Evolutionary conservation across 2,888 invertebrate genomes (phyloP), one percentile per base, ranked within the genome.

Genomic region (Cyaniris semiargus): DNA sequence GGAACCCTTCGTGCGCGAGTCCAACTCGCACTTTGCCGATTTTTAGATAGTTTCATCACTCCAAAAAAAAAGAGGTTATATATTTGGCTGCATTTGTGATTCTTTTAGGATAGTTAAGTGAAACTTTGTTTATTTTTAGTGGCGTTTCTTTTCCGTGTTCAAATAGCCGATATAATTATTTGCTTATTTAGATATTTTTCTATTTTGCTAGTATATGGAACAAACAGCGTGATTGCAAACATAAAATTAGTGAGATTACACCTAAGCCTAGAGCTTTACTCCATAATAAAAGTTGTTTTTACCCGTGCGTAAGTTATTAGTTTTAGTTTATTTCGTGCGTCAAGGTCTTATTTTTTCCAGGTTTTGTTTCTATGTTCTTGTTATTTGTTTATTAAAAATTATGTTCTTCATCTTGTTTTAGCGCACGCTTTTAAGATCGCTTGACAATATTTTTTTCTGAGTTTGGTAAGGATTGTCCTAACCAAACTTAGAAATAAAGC

Each of bases 221-320:
- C 23, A 60, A 23, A 60, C 58, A 23, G 10, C 10, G 23, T 13
- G 60, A 60, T 66, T 31, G 66, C 27, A 18, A 27, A 27, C 66
- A 66, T 66, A 27, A 66, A 27, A 66, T 66, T 66, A 31, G 66
- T 15, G 0, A 6, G 7, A 66, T 27, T 13, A 66, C 8, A 66
- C 66, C 15, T 66, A 66, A 66, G 4, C 66, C 66, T 66, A 66
- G 38, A 8, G 13, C 21, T 34, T 71, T 10, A 10, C 38, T 34
- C 21, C 13, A 38, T 18, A 71, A 71, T 38, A 38, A 34, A 38
- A 66, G 27, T 31, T 48, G 48, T n/a, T 74, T 74, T 48, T 15
- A 53, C 53, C 27, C 74, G 53, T 48, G 74, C 74, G 74, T 74
- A 74, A 74, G 48, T 74, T 48, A 21, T 48, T 44, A n/a, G 13